Base-by-base conservation (phyloP, 2,888 invertebrate species). In the Cordilura impudica region DNA sequence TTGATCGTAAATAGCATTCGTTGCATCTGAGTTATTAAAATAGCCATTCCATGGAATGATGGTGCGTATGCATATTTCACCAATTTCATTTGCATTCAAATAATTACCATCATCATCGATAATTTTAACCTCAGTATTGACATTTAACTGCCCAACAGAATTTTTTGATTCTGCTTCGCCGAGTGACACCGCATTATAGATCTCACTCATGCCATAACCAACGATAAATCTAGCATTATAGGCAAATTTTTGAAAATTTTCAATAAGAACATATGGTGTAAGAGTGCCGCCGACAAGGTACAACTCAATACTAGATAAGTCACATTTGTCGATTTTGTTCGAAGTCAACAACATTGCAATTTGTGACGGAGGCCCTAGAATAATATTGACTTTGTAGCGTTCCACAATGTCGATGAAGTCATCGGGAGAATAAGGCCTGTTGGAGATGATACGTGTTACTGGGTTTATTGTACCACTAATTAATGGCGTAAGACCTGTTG, bases 21-120 rank as follows among this genome's bases (percentile, higher is more conserved):
- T 87, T 16, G 85, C 87, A 14, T 81, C 82, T 0, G 83, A 82
- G 79, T 88, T 86, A 2, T 82, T 82, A 31, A 85, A 86, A 43
- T 89, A 89, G 0, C 89, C 89, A 39, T 82, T 76, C 86, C 88
- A 88, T 1, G 78, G 78, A 51, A 80, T 78, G 0, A 71, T 80
- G 0, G 79, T 82, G 14, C 85, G 82, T 8, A 85, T 81, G 35
- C 83, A 84, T 18, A 89, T 85, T 72, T 89, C 89, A 0, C 89
- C 89, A 1, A 78, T 77, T 72, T 87, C 77, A 35, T 84, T 84
- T 14, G 66, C 19, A 14, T 70, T 71, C 47, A 82, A 54, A 7
- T 14, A 39, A 1, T 73, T 49, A 4, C 79, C 81, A 39, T 77
- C 45, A 39, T 82, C 82, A 61, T 49, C 69, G 1, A 73, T 16